Percentiles rank a stretch among this genome's conserved stretches.
Conservation (phyloP, 2,888 invertebrate genomes). For the Amphimallon solstitiale region DNA sequence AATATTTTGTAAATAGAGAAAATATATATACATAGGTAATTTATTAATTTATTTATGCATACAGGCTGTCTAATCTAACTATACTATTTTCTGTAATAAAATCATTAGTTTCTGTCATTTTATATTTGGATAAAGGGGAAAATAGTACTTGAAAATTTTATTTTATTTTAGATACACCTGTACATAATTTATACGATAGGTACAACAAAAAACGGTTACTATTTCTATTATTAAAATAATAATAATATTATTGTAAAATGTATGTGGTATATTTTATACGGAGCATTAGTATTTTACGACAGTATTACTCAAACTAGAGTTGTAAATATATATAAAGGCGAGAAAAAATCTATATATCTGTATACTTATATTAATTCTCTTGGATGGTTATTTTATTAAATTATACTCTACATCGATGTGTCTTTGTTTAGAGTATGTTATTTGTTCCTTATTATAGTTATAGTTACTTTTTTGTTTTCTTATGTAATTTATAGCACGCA, state of each 20-base stretch:
- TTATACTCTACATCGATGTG: slow-evolving; percentile 1
- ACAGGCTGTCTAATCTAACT: slow-evolving; percentile 6
- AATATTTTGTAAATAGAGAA: slow-evolving; percentile 43
- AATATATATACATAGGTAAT: slow-evolving; percentile 42
- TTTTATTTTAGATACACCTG: background rate
- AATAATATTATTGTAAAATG: slow-evolving; percentile 40
- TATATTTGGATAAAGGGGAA: background rate
- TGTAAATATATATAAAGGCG: slow-evolving; percentile 29
- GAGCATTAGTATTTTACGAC: slow-evolving; percentile 46
- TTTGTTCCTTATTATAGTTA: slow-evolving; percentile 37
- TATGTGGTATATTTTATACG: slow-evolving; percentile 51
- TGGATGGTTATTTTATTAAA: slow-evolving; percentile 39
- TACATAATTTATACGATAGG: slow-evolving; percentile 2
- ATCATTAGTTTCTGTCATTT: background rate
- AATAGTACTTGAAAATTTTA: background rate
- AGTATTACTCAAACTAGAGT: slow-evolving; percentile 46
- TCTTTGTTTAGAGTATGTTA: slow-evolving; percentile 38
- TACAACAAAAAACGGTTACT: slow-evolving; percentile 40
- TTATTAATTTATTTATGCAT: slow-evolving; percentile 42
- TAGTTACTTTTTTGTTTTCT: slow-evolving; percentile 1
- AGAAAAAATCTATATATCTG: background rate
- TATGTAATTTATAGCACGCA: no score
- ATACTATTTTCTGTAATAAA: background rate
- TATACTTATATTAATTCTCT: slow-evolving; percentile 27
- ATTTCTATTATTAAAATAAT: slow-evolving; percentile 16